Evolutionary conservation across 1,140 invertebrate genomes (phyloP).

Genomic region (Aphelenchoides avenae): DNA sequence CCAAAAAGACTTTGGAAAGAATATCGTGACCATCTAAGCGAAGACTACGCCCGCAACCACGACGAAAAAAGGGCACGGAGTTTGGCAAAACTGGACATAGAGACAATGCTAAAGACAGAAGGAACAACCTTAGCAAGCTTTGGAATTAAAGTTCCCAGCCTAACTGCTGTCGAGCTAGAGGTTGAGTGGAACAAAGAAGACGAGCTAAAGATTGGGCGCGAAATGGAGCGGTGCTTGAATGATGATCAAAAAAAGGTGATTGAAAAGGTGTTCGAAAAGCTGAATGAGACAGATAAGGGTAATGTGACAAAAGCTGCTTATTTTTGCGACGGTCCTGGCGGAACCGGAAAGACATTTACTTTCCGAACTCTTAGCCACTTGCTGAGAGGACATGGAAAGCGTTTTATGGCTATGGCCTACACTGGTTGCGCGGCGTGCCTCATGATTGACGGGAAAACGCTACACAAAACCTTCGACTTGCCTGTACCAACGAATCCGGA

Average conservation of each 20-base stretch:
- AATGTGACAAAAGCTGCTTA: conserved; percentile 3
- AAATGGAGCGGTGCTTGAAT: conserved; percentile 3
- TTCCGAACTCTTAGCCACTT: conserved; percentile 38
- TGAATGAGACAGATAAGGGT: conserved; percentile 24
- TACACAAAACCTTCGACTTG: conserved; percentile 15
- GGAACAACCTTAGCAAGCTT: too few relatives aligned
- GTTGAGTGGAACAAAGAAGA: too few relatives aligned
- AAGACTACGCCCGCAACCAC: too few relatives aligned
- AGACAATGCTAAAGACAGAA: too few relatives aligned
- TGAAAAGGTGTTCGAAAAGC: conserved; percentile 5
- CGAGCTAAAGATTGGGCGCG: conserved; percentile 14
- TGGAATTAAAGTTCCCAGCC: too few relatives aligned
- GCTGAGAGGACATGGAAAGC: conserved; percentile 8
- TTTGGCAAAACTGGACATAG: too few relatives aligned
- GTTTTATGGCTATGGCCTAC: conserved; percentile 14
- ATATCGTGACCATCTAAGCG: background rate
- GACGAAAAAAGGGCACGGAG: too few relatives aligned
- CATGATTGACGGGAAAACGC: conserved; percentile 33
- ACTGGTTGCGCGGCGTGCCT: conserved; percentile 52
- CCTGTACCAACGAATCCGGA: conserved; percentile 1
- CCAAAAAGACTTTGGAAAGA: background rate
- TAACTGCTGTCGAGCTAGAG: too few relatives aligned
- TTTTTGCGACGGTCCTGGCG: conserved; percentile 52
- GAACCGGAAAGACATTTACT: conserved; percentile 59
- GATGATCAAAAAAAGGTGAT: conserved; percentile 14